Conservation (phyloP, 2,888 invertebrate genomes). For the Sinotaia quadrata region DNA sequence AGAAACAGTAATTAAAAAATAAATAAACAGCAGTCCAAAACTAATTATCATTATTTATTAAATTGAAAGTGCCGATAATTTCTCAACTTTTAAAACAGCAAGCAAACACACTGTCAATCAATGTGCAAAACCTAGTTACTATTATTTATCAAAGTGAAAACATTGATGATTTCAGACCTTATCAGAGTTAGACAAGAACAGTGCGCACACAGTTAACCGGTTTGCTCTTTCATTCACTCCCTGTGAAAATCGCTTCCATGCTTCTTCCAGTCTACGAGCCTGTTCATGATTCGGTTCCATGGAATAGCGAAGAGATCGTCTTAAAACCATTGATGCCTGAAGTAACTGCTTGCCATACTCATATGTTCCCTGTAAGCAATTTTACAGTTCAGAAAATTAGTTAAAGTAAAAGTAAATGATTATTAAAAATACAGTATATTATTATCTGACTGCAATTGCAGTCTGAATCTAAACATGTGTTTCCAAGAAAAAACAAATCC, state of each 20-base stretch:
- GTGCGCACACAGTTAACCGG: slow-evolving; percentile 82
- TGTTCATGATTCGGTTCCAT: slow-evolving; percentile 76
- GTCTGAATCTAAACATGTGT: no score
- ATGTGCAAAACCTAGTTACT: no score
- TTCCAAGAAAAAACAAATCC: no score
- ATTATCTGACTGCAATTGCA: no score
- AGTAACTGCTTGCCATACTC: slow-evolving; percentile 86
- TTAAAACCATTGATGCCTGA: slow-evolving; percentile 81
- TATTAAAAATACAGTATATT: no score
- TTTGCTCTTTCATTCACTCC: slow-evolving; percentile 85
- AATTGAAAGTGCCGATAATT: neutral
- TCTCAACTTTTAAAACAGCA: neutral
- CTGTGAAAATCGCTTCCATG: slow-evolving; percentile 81
- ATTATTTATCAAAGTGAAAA: no score
- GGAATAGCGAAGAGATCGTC: slow-evolving; percentile 80
- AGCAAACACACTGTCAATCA: neutral
- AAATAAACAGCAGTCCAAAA: no score
- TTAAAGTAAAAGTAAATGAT: no score
- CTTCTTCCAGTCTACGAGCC: slow-evolving; percentile 77
- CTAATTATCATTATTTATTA: no score
- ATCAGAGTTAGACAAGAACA: slow-evolving; percentile 80
- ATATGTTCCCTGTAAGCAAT: slow-evolving; percentile 79
- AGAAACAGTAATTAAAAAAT: no score
- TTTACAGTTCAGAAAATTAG: neutral
- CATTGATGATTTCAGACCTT: no score